Evolutionary conservation across 2,113 vertebrate genomes (phyloP).

Genomic region (Erythrolamprus reginae): DNA sequence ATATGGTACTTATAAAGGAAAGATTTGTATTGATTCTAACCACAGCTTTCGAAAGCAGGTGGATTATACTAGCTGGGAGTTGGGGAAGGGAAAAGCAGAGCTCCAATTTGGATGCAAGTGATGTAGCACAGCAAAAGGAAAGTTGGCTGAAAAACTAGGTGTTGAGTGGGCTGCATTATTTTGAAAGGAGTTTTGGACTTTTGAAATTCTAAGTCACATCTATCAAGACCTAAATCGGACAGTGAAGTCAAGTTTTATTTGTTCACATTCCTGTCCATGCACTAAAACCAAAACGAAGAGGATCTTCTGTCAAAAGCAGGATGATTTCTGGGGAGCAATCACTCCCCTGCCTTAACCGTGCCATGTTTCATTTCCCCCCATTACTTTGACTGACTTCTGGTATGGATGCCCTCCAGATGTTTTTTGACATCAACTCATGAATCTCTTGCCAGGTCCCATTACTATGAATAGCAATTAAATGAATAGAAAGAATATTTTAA

Average conservation of each 20-base stretch:
- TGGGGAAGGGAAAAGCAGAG: background rate
- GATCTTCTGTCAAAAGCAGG: background rate
- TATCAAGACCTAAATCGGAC: too few relatives aligned
- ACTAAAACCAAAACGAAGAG: background rate
- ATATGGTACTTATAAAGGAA: constrained; percentile 45
- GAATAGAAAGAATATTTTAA: background rate
- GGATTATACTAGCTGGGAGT: constrained; percentile 45
- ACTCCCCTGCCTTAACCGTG: background rate
- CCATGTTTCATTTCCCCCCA: background rate
- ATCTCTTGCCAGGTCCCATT: background rate
- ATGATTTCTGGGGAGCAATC: background rate
- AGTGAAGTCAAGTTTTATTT: background rate
- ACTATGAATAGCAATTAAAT: background rate
- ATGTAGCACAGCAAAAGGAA: background rate
- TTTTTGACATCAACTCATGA: background rate
- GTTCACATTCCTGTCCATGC: background rate
- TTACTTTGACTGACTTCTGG: background rate
- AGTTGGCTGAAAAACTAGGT: background rate
- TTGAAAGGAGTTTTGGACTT: background rate
- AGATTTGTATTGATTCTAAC: constrained; percentile 57
- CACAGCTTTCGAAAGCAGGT: constrained; percentile 37
- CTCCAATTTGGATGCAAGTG: background rate
- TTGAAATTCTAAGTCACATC: background rate
- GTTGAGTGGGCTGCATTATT: too few relatives aligned
- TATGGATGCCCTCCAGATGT: background rate